phyloP scores from a whole-genome alignment of 2,888 invertebrate species.

The Onchidella celtica region DNA sequence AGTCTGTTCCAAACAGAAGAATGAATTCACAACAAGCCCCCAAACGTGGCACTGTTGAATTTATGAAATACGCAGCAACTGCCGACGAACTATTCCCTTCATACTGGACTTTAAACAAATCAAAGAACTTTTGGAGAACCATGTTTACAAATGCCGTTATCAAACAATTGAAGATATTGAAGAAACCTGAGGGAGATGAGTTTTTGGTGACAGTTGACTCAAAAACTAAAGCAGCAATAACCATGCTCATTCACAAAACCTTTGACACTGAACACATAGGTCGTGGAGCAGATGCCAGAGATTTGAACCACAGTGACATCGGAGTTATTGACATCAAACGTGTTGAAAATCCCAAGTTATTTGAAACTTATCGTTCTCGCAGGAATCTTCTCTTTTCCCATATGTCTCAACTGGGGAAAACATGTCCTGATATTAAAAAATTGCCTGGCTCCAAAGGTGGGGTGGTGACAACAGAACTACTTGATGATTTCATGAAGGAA shows the following conservation, averaged over 20 bases:
- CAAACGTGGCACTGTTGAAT: conserved; percentile 51
- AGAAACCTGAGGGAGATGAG: not conserved
- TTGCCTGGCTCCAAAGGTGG: conserved; percentile 32
- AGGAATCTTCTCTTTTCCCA: conserved; percentile 53
- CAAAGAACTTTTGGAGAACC: not conserved
- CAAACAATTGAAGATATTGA: not conserved
- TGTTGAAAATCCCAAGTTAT: conserved; percentile 64
- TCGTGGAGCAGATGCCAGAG: conserved; percentile 61
- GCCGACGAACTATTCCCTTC: conserved; percentile 49
- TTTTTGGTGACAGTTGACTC: conserved; percentile 50
- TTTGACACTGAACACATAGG: conserved; percentile 57
- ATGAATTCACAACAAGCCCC: conserved; percentile 22
- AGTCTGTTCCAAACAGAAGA: conserved; percentile 14
- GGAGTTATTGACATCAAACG: conserved; percentile 60
- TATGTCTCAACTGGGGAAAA: conserved; percentile 30
- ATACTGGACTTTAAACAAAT: conserved; percentile 55
- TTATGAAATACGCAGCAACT: conserved; percentile 46
- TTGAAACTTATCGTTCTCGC: conserved; percentile 55
- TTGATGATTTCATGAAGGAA: conserved; percentile 18
- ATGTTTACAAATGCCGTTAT: no score
- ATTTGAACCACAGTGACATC: not conserved
- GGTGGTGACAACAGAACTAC: not conserved
- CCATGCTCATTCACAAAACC: conserved; percentile 57
- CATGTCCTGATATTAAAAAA: conserved; percentile 48
- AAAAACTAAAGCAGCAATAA: conserved; percentile 53